Conservation (phyloP, 1,140 invertebrate genomes). For the Brachionus koreanus region DNA sequence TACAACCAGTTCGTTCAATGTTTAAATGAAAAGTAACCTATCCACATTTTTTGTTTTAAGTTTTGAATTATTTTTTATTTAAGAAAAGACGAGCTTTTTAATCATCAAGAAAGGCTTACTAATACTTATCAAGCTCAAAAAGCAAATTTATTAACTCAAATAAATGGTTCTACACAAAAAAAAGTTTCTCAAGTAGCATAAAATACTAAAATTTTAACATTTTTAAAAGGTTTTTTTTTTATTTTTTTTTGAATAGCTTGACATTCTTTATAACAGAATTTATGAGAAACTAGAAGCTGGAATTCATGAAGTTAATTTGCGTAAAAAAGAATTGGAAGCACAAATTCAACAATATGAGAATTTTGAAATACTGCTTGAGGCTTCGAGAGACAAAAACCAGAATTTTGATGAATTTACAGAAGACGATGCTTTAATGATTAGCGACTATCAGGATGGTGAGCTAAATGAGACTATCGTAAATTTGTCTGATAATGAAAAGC, state of each 20-base stretch:
- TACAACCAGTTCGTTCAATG: not conserved
- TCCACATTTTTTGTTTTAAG: not conserved
- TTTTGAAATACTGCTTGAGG: not conserved
- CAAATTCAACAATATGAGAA: slow-evolving; percentile 3
- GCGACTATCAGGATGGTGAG: not conserved
- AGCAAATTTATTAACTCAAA: not conserved
- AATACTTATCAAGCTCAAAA: slow-evolving; percentile 7
- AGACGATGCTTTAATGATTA: slow-evolving; percentile 14
- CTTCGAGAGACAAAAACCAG: not conserved
- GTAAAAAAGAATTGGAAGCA: not conserved
- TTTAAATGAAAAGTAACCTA: slow-evolving; percentile 1
- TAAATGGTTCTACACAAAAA: not conserved
- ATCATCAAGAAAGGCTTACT: not conserved
- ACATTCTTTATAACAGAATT: not conserved
- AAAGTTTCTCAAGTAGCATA: not conserved
- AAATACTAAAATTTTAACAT: not conserved
- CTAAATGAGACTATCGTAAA: not conserved
- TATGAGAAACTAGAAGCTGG: not conserved
- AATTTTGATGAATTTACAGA: slow-evolving; percentile 11
- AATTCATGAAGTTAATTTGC: not conserved
- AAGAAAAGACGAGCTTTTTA: not conserved
- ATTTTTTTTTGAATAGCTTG: not conserved
- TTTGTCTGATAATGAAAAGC: not conserved
- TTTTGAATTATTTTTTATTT: not conserved
- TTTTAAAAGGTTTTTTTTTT: not conserved